Percentiles rank a stretch among this genome's conserved stretches.
Evolutionary conservation across 2,888 invertebrate genomes (phyloP).

Genomic region (Amphipoea lucens): DNA sequence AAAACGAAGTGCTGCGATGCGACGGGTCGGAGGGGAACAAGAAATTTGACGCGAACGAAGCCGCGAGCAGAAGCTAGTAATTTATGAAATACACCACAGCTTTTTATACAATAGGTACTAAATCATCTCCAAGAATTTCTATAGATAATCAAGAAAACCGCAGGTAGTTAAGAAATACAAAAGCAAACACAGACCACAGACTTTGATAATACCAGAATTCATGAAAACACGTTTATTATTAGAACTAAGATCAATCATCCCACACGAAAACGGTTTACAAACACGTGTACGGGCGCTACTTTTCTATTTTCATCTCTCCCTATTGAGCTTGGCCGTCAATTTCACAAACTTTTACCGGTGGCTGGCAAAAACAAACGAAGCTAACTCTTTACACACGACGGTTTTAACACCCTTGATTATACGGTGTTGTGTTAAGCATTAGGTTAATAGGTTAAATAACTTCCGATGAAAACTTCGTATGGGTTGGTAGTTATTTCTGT

Average conservation of each 20-base stretch:
- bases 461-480: slow-evolving; percentile 24
- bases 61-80: background rate
- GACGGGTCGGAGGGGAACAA: too few species aligned
- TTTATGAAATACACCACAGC: background rate
- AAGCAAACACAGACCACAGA: background rate
- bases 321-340: slow-evolving; percentile 28
- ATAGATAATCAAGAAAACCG: background rate
- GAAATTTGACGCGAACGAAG: too few species aligned
- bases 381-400: slow-evolving; percentile 16
- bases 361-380: slow-evolving; percentile 34
- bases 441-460: slow-evolving; percentile 40
- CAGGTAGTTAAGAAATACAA: background rate
- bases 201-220: background rate
- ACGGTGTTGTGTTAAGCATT: slow-evolving; percentile 17
- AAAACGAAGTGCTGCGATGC: too few species aligned
- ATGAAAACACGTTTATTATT: slow-evolving; percentile 15
- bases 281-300: slow-evolving; percentile 15
- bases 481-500: background rate
- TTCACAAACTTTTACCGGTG: slow-evolving; percentile 26
- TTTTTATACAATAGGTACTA: background rate
- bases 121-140: background rate
- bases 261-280: slow-evolving; percentile 18
- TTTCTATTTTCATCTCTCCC: slow-evolving; percentile 45
- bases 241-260: slow-evolving; percentile 17
- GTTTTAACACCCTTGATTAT: slow-evolving; percentile 21